phyloP scores from a whole-genome alignment of 2,113 vertebrate genomes.

The Nannospalax galili region DNA sequence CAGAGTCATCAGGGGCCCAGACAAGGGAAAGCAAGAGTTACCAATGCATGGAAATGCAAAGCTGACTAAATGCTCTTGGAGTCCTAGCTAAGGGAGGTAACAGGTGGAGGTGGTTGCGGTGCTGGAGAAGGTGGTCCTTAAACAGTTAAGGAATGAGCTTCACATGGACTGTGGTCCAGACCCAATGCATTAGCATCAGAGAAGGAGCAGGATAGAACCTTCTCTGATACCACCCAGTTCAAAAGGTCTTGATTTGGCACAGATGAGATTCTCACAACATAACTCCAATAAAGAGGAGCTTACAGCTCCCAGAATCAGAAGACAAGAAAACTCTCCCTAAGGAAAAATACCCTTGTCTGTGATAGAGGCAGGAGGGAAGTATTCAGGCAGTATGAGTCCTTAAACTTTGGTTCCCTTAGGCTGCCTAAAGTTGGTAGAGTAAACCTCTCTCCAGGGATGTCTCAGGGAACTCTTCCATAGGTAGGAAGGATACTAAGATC shows the following conservation, averaged over 20 bases:
- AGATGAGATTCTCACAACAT: constrained; percentile 26
- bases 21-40: constrained; percentile 53
- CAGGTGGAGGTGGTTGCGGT: background rate
- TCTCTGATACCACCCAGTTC: background rate
- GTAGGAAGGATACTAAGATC: background rate
- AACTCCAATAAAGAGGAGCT: background rate
- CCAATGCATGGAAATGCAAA: background rate
- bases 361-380: constrained; percentile 17
- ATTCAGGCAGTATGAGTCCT: background rate
- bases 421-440: background rate
- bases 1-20: background rate
- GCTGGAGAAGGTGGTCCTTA: background rate
- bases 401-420: background rate
- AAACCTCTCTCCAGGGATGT: background rate
- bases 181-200: background rate
- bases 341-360: background rate
- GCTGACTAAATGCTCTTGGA: background rate
- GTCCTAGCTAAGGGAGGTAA: too few relatives aligned
- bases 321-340: constrained; percentile 20
- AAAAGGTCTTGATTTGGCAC: background rate
- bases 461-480: background rate
- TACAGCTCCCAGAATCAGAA: constrained; percentile 37
- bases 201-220: background rate
- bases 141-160: background rate
- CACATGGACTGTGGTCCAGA: background rate